Percentiles rank a stretch among this genome's conserved stretches.
Evolutionary conservation across 2,888 invertebrate genomes (phyloP).

Genomic region (Nomada lathburiana): DNA sequence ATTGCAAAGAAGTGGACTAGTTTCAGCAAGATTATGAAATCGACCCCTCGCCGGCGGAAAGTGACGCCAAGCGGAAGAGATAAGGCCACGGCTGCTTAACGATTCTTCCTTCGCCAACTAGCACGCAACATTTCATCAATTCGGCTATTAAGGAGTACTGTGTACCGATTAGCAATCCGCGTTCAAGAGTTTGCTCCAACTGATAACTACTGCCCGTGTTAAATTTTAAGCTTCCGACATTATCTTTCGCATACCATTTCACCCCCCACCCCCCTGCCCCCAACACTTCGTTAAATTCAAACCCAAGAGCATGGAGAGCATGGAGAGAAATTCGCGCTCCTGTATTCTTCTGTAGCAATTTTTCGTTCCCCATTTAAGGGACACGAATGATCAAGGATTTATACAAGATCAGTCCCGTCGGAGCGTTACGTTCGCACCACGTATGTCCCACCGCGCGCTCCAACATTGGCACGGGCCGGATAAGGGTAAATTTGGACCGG

Average conservation of each 20-base stretch:
- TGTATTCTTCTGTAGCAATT: background rate
- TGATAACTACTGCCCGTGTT: slow-evolving; percentile 18
- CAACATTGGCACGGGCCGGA: slow-evolving; percentile 57
- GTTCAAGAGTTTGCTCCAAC: slow-evolving; percentile 2
- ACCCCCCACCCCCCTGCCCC: too few relatives aligned
- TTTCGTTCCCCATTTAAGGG: slow-evolving; percentile 55
- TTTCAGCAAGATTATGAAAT: slow-evolving; percentile 38
- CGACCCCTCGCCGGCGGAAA: slow-evolving; percentile 31
- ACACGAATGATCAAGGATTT: slow-evolving; percentile 50
- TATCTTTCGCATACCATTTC: slow-evolving; percentile 2
- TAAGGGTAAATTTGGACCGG: slow-evolving; percentile 66
- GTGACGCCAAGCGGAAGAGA: slow-evolving; percentile 60
- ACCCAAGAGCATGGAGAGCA: background rate
- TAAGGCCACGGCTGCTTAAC: slow-evolving; percentile 48
- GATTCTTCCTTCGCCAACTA: slow-evolving; percentile 49
- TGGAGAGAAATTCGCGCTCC: background rate
- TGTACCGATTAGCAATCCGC: slow-evolving; percentile 34
- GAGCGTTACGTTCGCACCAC: slow-evolving; percentile 46
- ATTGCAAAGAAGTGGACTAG: slow-evolving; percentile 1
- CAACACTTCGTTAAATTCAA: background rate
- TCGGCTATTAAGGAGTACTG: slow-evolving; percentile 29
- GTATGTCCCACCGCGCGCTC: slow-evolving; percentile 19
- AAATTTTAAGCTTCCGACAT: background rate
- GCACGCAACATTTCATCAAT: slow-evolving; percentile 45
- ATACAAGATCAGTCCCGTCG: slow-evolving; percentile 49